These are phyloP conservation scores for Drosophila picticornis DNA, from an alignment of 2,888 invertebrate species.

Conservation along the genomic window DNA sequence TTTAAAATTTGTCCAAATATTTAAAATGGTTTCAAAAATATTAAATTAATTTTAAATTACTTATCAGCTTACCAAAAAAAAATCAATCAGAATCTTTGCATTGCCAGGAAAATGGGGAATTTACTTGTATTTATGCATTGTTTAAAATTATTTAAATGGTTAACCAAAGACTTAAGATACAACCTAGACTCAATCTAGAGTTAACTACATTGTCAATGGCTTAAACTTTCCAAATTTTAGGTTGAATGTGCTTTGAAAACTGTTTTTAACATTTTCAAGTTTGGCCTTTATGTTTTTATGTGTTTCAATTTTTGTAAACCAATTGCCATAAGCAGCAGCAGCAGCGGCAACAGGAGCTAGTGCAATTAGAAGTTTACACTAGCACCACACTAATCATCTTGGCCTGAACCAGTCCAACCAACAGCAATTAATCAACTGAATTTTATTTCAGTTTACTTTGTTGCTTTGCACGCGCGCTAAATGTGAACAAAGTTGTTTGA, in stretches of 20 bases:
- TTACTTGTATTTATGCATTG: not conserved
- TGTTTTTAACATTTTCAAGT: not conserved
- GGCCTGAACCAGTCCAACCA: constrained; percentile 39
- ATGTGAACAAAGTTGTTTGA: constrained; percentile 67
- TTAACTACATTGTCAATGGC: not conserved
- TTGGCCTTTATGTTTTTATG: not conserved
- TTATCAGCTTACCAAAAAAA: not conserved
- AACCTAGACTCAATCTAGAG: not conserved
- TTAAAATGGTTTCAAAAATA: not conserved
- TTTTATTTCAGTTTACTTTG: constrained; percentile 63
- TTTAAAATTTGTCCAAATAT: too few species aligned
- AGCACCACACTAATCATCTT: constrained; percentile 26
- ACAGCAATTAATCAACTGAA: constrained; percentile 58
- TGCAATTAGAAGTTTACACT: constrained; percentile 5
- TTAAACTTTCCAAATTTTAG: not conserved
- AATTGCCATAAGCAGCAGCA: constrained; percentile 1
- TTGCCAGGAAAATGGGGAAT: not conserved
- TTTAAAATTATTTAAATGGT: not conserved
- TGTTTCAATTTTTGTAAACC: not conserved
- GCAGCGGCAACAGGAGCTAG: not conserved
- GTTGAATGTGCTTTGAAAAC: not conserved
- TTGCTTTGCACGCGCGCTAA: constrained; percentile 52
- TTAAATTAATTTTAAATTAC: not conserved
- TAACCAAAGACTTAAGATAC: not conserved
- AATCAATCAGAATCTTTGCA: not conserved